These are phyloP conservation scores for Schizothorax lantsangensis DNA, from an alignment of 2,797 vertebrate genomes.

Conservation along the genomic window DNA sequence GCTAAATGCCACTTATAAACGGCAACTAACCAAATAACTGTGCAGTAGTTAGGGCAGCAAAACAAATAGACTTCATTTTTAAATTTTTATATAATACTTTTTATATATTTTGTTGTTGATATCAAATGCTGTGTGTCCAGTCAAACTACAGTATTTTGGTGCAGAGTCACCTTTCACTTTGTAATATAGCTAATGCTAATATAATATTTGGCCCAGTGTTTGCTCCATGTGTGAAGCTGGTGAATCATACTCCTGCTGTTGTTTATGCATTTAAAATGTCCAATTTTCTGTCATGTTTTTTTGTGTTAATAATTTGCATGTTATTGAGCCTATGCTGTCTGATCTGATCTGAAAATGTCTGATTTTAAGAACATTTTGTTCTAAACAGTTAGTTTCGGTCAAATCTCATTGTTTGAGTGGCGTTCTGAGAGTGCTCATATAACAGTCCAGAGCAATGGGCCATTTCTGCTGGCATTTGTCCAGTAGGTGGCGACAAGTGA, in stretches of 20 bases:
- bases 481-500: neutral
- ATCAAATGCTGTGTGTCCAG: neutral
- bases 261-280: conserved; percentile 31
- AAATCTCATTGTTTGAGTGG: neutral
- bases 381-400: neutral
- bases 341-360: neutral
- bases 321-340: neutral
- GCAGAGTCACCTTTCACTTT: neutral
- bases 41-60: neutral
- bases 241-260: conserved; percentile 36
- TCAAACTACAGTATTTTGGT: neutral
- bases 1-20: neutral
- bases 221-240: neutral
- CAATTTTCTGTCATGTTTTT: conserved; percentile 3
- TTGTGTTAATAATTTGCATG: neutral
- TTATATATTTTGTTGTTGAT: neutral
- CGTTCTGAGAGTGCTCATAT: too few species aligned
- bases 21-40: neutral
- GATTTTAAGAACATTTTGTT: conserved; percentile 15
- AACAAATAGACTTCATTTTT: neutral
- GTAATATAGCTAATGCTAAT: neutral
- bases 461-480: neutral
- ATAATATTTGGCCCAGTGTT: conserved; percentile 10
- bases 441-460: too few species aligned
- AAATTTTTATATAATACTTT: neutral